A percentile compares a stretch with the other conserved stretches of the same genome.
Evolutionary conservation across 2,113 vertebrate genomes (phyloP).

Genomic region (Sinosuthora webbiana): DNA sequence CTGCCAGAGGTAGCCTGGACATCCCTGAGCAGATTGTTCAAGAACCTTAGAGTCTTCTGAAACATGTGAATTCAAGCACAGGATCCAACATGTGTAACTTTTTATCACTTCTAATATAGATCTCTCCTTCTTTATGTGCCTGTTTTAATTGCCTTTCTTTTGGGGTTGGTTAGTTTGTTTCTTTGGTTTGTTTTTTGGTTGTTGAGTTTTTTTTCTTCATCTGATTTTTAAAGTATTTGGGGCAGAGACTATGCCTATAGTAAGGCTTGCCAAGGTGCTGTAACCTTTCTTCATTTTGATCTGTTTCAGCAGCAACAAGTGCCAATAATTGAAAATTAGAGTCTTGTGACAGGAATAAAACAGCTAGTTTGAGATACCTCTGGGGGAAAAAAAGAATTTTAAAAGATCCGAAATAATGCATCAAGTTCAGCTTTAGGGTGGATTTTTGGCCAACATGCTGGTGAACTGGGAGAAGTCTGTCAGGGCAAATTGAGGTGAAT

Average conservation of each 20-base stretch:
- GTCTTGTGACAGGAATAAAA: not conserved
- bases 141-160: not conserved
- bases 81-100: not conserved
- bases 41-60: not conserved
- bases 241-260: not conserved
- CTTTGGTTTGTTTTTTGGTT: not conserved
- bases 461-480: not conserved
- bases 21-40: not conserved
- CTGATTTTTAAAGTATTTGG: not conserved
- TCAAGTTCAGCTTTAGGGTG: not conserved
- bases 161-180: not conserved
- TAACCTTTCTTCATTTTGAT: not conserved
- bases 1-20: not conserved
- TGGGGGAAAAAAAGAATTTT: not conserved
- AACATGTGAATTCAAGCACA: not conserved
- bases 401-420: not conserved
- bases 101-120: not conserved
- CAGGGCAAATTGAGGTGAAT: not conserved
- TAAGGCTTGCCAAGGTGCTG: rapidly evolving
- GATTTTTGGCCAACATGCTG: not conserved
- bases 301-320: not conserved
- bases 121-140: not conserved
- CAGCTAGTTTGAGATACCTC: not conserved
- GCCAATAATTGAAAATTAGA: not conserved
- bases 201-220: not conserved